Percentiles rank a stretch among this genome's conserved stretches.
Conservation (phyloP, 2,888 invertebrate species). For the Willowsia nigromaculata region DNA sequence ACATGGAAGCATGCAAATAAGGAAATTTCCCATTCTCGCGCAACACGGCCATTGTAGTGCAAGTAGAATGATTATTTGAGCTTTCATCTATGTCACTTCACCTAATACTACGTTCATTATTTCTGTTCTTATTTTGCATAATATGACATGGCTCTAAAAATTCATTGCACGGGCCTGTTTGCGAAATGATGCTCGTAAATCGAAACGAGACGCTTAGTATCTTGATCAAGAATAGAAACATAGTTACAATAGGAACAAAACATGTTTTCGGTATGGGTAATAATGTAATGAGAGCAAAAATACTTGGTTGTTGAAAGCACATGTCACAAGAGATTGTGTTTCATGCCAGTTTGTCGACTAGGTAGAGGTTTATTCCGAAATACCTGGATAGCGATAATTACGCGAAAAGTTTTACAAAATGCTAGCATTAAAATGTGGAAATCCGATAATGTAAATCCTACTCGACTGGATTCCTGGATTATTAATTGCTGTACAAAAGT, state of each 20-base stretch:
- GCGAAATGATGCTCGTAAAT: too few relatives aligned
- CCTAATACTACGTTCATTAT: too few relatives aligned
- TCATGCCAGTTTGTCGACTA: not conserved
- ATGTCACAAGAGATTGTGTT: not conserved
- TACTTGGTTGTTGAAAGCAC: not conserved
- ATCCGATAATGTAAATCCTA: not conserved
- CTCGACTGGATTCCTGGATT: conserved; percentile 10
- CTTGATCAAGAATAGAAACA: not conserved
- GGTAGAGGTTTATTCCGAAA: not conserved
- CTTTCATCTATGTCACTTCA: too few relatives aligned
- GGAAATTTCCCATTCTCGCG: not conserved
- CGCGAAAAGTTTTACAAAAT: not conserved
- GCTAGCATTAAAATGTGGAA: not conserved
- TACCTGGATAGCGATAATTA: not conserved
- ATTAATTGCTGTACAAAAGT: not conserved
- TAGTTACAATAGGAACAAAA: not conserved
- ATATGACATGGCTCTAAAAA: too few relatives aligned
- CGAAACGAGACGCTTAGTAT: too few relatives aligned
- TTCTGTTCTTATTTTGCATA: too few relatives aligned
- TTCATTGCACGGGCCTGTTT: too few relatives aligned
- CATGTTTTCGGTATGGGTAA: too few relatives aligned
- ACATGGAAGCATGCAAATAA: not conserved
- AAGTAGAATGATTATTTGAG: too few relatives aligned
- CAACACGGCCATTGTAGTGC: not conserved
- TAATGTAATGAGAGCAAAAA: not conserved